Percentiles rank a stretch among this genome's conserved stretches.
Conservation (phyloP, 2,797 vertebrate genomes). For the Coccyzus lansbergi region DNA sequence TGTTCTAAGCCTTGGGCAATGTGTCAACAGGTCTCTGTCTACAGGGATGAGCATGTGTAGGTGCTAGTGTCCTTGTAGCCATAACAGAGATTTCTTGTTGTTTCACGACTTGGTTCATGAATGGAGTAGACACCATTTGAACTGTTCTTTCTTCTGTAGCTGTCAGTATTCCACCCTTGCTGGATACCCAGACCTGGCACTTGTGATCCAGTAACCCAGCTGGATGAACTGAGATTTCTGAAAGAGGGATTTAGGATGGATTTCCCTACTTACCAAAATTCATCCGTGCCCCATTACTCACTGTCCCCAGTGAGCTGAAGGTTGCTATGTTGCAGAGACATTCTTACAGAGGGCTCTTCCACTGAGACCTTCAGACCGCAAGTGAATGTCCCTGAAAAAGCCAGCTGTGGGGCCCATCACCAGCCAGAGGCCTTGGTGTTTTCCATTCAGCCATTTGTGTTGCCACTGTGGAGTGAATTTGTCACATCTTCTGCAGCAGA, state of each 20-base stretch:
- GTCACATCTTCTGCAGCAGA: background rate
- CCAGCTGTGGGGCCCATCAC: background rate
- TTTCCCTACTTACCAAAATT: background rate
- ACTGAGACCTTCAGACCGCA: background rate
- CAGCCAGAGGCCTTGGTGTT: background rate
- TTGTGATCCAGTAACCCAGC: background rate
- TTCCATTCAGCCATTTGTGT: background rate
- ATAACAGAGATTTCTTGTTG: background rate
- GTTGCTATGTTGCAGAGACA: background rate
- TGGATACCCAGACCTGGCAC: background rate
- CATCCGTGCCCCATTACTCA: accelerated
- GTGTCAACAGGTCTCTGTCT: background rate
- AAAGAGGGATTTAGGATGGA: background rate
- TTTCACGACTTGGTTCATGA: background rate
- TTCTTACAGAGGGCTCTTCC: background rate
- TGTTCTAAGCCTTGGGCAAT: background rate
- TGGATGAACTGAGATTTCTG: background rate
- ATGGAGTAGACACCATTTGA: background rate
- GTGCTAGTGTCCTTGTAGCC: background rate
- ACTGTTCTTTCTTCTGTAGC: background rate
- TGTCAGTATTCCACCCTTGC: background rate
- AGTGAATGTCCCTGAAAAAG: background rate
- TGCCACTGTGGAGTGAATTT: background rate
- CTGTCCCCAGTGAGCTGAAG: accelerated
- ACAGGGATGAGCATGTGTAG: background rate